Conservation (phyloP, 2,113 vertebrate genomes). For the Clarias macrocephalus region DNA sequence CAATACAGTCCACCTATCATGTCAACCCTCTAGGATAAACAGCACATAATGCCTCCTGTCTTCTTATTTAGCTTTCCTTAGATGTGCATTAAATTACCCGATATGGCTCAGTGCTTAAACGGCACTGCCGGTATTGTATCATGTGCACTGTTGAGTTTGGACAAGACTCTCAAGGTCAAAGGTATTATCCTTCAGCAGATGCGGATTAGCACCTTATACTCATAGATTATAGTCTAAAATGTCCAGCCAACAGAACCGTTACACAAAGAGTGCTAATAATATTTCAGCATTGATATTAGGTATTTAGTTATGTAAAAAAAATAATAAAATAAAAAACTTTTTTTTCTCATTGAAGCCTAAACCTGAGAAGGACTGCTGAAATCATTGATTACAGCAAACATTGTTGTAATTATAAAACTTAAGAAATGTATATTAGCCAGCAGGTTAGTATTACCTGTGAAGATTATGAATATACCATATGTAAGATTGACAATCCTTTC, state of each 20-base stretch:
- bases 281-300: neutral
- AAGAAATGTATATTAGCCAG: neutral
- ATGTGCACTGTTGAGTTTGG: neutral
- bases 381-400: neutral
- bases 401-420: neutral
- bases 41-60: neutral
- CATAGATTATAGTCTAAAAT: constrained; percentile 6
- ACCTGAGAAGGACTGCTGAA: neutral
- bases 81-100: neutral
- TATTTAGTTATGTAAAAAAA: neutral
- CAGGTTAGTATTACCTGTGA: neutral
- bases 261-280: neutral
- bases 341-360: neutral
- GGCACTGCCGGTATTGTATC: neutral
- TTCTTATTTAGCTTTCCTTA: neutral
- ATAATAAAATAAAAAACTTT: too few species aligned
- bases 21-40: neutral
- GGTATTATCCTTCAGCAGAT: constrained; percentile 34
- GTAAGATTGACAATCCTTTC: neutral
- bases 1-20: neutral
- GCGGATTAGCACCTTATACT: constrained; percentile 8
- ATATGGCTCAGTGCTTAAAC: neutral
- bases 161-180: constrained; percentile 41
- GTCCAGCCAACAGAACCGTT: neutral
- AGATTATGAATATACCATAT: neutral